Conservation (phyloP, 2,113 vertebrate species). For the Nematolebias whitei region DNA sequence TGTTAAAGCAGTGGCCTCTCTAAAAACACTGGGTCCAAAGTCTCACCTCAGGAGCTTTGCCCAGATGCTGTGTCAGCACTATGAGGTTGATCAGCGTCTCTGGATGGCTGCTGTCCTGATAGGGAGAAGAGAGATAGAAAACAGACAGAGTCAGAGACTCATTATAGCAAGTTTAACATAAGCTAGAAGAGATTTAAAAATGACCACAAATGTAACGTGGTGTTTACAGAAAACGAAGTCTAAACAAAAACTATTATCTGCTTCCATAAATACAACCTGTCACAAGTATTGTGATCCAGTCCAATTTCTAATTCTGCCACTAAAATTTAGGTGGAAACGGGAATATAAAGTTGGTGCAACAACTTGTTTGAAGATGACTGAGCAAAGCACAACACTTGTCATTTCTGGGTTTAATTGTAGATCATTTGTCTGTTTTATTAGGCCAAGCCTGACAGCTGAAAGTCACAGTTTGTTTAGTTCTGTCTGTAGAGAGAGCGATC, state of each 20-base stretch:
- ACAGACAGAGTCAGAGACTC: neutral
- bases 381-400: too few relatives aligned
- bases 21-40: conserved; percentile 36
- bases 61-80: conserved; percentile 92
- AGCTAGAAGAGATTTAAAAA: neutral
- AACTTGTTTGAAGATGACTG: neutral
- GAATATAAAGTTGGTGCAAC: neutral
- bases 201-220: neutral
- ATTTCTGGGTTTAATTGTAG: neutral
- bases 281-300: neutral
- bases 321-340: neutral
- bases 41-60: conserved; percentile 93
- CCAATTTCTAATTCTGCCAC: neutral
- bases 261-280: neutral
- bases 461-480: neutral
- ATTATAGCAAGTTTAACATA: neutral
- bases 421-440: neutral
- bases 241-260: neutral
- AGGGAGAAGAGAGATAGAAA: conserved; percentile 14
- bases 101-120: conserved; percentile 92
- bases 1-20: neutral
- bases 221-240: neutral
- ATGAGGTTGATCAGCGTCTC: conserved; percentile 95
- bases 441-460: neutral
- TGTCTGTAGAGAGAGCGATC: neutral